phyloP scores from a whole-genome alignment of 2,113 vertebrate species.

The Larimichthys polyactis region DNA sequence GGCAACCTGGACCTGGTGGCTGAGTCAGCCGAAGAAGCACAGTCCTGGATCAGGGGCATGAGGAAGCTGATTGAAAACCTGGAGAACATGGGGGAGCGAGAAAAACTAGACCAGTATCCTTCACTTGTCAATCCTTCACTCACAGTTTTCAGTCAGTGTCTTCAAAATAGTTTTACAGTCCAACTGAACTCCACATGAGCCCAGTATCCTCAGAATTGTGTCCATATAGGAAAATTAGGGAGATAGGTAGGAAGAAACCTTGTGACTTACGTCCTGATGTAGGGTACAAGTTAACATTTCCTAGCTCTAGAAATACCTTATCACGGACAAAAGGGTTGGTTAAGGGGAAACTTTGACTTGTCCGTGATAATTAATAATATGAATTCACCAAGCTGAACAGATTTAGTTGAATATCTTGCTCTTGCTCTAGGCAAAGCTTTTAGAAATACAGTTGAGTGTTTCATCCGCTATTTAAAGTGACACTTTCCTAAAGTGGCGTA shows the following conservation, averaged over 20 bases:
- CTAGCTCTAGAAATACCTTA: neutral
- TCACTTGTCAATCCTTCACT: conserved; percentile 48
- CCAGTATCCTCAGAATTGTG: neutral
- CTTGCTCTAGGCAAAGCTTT: neutral
- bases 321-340: neutral
- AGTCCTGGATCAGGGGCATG: conserved; percentile 91
- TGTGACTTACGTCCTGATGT: neutral
- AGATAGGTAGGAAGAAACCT: neutral
- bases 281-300: neutral
- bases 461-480: neutral
- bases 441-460: neutral
- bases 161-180: neutral
- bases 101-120: conserved; percentile 96
- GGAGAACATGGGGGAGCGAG: conserved; percentile 92
- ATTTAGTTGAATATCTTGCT: neutral
- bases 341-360: neutral
- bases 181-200: neutral
- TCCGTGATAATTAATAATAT: neutral
- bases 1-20: conserved; percentile 94
- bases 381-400: too few relatives aligned
- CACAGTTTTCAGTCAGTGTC: neutral
- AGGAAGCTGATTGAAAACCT: conserved; percentile 90
- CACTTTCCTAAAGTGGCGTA: conserved; percentile 80
- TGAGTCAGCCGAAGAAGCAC: conserved; percentile 87
- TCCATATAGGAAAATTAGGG: neutral